Evolutionary conservation across 1,140 invertebrate species (phyloP).

Genomic region (Tribolium madens): DNA sequence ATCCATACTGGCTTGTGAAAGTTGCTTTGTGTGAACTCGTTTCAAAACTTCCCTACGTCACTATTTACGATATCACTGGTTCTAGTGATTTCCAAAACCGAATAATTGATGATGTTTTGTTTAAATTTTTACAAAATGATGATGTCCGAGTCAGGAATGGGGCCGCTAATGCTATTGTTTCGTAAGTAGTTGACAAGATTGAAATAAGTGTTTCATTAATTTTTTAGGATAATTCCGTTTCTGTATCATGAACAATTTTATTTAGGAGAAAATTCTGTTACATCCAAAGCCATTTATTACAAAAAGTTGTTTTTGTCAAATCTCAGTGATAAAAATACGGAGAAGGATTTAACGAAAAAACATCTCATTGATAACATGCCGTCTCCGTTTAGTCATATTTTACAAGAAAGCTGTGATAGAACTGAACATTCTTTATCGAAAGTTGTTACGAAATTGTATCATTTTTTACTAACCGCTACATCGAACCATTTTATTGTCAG

Average conservation of each 20-base stretch:
- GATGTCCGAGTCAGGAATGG: slow-evolving; percentile 83
- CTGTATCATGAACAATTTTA: slow-evolving; percentile 65
- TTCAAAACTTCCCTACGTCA: slow-evolving; percentile 70
- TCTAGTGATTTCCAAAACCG: slow-evolving; percentile 71
- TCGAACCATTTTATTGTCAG: slow-evolving; percentile 76
- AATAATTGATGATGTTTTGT: slow-evolving; percentile 73
- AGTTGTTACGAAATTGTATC: slow-evolving; percentile 67
- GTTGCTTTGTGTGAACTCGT: slow-evolving; percentile 74
- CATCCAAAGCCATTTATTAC: slow-evolving; percentile 64
- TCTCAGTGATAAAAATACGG: slow-evolving; percentile 47
- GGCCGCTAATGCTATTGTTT: slow-evolving; percentile 75
- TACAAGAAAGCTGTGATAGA: slow-evolving; percentile 31
- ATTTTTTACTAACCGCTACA: slow-evolving; percentile 69
- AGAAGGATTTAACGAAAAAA: slow-evolving; percentile 55
- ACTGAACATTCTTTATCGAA: slow-evolving; percentile 67
- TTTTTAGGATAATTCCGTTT: slow-evolving; percentile 67
- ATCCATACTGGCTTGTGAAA: slow-evolving; percentile 90
- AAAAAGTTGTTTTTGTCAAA: slow-evolving; percentile 63
- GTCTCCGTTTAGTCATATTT: slow-evolving; percentile 60
- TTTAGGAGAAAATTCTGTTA: slow-evolving; percentile 66
- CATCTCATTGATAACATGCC: slow-evolving; percentile 61
- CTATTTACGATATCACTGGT: slow-evolving; percentile 67
- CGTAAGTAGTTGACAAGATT: slow-evolving; percentile 67
- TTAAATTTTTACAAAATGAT: slow-evolving; percentile 77
- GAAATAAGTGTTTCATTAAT: no score